Base-by-base conservation (phyloP, 2,797 vertebrate species). In the Ispidina picta region DNA sequence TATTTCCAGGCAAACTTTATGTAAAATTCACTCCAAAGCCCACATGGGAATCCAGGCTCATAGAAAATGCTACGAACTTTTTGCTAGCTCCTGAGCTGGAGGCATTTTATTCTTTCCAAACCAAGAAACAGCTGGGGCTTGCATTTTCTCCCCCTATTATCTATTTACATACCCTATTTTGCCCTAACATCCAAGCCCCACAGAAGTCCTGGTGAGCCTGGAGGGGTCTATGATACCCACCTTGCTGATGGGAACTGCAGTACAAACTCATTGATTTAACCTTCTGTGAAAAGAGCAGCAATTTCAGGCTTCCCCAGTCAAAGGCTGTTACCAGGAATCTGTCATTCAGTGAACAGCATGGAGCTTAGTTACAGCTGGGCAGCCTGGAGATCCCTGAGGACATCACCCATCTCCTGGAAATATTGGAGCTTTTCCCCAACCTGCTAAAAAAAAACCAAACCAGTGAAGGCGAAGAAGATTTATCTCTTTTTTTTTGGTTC, bases 11-110 rank as follows among this genome's bases (percentile, higher is more conserved):
- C 55, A 58, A 90, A 83, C 76, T 74, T 46, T 12, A 62, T 72
- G 76, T 59, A 55, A 83, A 92, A 91, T 75, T 86, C 91, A 70
- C 91, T 68, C 79, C 48, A 62, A 85, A 65, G 15, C 55, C 54
- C 58, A 1, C 4, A 1, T 5, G 62, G 76, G 79, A 75, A 80
- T n/a, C 63, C 59, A 41, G 63, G 82, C 82, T 95, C 31, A 39
- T 39, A 68, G 11, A 75, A 89, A 92, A 77, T 25, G 52, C 82
- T 85, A 51, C 15, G 0, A 88, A 90, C 54, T 62, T 89, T 62
- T 62, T 25, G 65, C 76, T 68, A 20, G 55, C 56, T 92, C 78
- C 35, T 41, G 62, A 89, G 89, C 84, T 88, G 75, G 78, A 90
- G 86, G 71, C 52, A 35, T 66, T 82, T 52, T 90, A 33, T 55